Base-by-base conservation (phyloP, 2,888 invertebrate genomes). In the Didymodactylos carnosus region DNA sequence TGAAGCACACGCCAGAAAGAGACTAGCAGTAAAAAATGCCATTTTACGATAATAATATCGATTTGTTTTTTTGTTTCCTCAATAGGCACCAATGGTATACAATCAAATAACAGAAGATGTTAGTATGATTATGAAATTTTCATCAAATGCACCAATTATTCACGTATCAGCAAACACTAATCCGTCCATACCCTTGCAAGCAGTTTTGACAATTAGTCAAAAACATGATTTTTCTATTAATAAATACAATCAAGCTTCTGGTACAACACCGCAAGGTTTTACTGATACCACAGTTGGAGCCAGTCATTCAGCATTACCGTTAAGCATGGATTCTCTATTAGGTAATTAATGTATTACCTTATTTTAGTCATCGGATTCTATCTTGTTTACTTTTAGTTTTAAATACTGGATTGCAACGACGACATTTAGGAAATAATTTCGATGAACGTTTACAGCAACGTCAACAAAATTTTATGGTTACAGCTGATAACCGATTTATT, bases 81-180 rank as follows among this genome's bases (percentile, higher is more conserved):
- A n/a, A n/a, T n/a, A n/a, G 25, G 69, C 73, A 19, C 73, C 73
- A 14, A 49, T 69, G 51, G 62, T 72, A 46, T 75, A 69, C 72
- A 46, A 72, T 29, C n/a, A n/a, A n/a, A 16, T 35, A 35, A 16
- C 10, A 1, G 98, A 98, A 80, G 98, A 99, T 82, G 89, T 98
- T n/a, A 97, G 95, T 83, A 90, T 97, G 90, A 89, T 94, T 23
- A 90, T 99, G 87, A 99, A 99, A 85, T 93, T 99, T 85, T 90
- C 94, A 77, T 94, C 95, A 74, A 99, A 99, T 84, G 94, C 95
- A 7, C 93, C 98, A 0, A 91, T 99, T 70, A 29, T 74, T 41
- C 43, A 41, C 16, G 70, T 43, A 14, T 27, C 70, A 19, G 70
- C 70, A 3, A 70, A 70, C 39, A 40, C 40, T 6, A 25, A 46